phyloP scores from a whole-genome alignment of 2,113 vertebrate genomes.

The Cebus imitator region DNA sequence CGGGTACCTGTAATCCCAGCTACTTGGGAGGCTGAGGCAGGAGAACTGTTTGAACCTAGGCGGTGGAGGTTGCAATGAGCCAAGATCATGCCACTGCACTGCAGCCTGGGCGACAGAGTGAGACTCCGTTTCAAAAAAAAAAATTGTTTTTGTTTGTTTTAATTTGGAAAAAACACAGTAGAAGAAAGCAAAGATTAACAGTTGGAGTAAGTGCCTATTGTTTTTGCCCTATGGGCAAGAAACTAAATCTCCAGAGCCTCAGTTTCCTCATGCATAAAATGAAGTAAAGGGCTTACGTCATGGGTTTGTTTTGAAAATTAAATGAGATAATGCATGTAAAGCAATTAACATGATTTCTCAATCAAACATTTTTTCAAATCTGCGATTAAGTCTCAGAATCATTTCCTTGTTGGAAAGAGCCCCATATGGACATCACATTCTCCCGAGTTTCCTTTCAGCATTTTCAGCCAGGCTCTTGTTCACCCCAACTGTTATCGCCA shows the following conservation, averaged over 20 bases:
- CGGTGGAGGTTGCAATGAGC: no score
- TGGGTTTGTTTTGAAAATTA: not conserved
- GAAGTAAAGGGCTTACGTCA: not conserved
- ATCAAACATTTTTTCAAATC: not conserved
- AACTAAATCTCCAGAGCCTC: not conserved
- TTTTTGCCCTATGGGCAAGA: no score
- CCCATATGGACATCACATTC: not conserved
- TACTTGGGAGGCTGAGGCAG: no score
- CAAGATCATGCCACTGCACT: no score
- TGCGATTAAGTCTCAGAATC: not conserved
- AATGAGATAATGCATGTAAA: not conserved
- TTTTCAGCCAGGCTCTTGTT: not conserved
- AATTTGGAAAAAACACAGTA: not conserved
- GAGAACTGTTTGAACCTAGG: no score
- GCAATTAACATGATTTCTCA: not conserved
- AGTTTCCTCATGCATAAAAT: not conserved
- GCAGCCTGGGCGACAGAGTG: no score
- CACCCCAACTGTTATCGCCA: not conserved
- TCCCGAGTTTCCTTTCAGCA: not conserved
- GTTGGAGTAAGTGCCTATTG: not conserved
- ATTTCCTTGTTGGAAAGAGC: conserved; percentile 15
- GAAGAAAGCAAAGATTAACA: not conserved
- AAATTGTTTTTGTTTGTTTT: not conserved
- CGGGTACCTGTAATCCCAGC: no score
- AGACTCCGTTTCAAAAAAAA: no score